These are phyloP conservation scores for Watsonalla cultraria DNA, from an alignment of 2,888 invertebrate species.

Conservation along the genomic window DNA sequence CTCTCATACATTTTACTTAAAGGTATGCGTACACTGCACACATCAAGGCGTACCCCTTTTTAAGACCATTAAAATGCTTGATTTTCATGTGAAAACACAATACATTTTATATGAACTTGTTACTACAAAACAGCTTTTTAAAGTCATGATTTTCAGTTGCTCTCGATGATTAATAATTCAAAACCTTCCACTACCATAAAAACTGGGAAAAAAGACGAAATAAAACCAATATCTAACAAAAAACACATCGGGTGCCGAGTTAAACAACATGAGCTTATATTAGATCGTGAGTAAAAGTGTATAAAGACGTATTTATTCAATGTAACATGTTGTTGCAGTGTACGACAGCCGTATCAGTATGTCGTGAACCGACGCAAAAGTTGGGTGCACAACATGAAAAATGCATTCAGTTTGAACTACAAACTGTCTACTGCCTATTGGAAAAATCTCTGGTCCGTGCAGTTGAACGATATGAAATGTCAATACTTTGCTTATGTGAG, in stretches of 20 bases:
- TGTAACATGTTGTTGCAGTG: constrained; percentile 20
- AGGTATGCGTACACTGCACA: constrained; percentile 18
- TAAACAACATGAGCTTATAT: no score
- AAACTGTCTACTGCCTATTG: constrained; percentile 29
- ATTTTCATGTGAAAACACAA: no score
- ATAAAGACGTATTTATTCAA: neutral
- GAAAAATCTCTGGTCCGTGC: constrained; percentile 7
- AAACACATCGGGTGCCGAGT: no score
- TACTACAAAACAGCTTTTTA: no score
- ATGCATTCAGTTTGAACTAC: constrained; percentile 64
- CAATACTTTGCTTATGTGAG: neutral
- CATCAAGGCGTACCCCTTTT: neutral
- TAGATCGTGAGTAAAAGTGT: no score
- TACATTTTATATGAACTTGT: no score
- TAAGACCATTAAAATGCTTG: neutral
- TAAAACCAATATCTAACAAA: no score
- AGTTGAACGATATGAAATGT: constrained; percentile 2
- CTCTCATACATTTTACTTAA: constrained; percentile 28
- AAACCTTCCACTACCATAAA: no score
- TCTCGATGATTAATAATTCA: no score
- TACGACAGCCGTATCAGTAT: constrained; percentile 27
- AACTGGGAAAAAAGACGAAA: no score
- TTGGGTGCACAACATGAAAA: constrained; percentile 69
- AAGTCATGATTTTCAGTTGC: no score
- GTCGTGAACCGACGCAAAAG: constrained; percentile 46